These are phyloP conservation scores for Alloscopus bannaensis DNA, from an alignment of 2,888 invertebrate species.

Conservation along the genomic window DNA sequence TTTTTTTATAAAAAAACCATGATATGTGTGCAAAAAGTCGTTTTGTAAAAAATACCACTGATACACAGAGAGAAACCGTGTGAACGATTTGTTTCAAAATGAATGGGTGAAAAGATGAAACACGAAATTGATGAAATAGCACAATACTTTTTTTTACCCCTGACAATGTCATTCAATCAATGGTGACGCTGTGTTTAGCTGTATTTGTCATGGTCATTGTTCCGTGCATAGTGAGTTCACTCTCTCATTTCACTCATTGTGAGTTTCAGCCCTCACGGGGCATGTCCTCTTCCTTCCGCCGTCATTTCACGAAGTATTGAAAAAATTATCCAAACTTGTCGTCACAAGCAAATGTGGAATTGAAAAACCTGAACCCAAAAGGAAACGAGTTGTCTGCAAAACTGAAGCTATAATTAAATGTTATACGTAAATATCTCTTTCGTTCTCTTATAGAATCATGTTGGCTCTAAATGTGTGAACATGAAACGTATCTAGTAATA, in stretches of 20 bases:
- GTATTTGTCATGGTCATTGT: constrained; percentile 30
- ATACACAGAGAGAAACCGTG: constrained; percentile 28
- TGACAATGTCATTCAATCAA: constrained; percentile 1
- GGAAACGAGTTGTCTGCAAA: no score
- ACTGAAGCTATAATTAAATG: no score
- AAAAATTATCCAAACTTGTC: no score
- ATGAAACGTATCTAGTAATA: no score
- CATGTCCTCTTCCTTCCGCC: constrained; percentile 1
- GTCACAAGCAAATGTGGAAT: no score
- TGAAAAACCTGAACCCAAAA: no score
- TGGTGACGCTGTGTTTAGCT: not conserved
- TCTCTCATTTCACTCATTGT: not conserved
- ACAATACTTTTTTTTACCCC: constrained; percentile 5
- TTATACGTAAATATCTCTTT: no score
- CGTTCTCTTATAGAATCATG: no score
- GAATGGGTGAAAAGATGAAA: not conserved
- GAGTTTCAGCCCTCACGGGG: not conserved
- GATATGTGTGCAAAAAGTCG: no score
- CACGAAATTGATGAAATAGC: not conserved
- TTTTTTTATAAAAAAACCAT: constrained; percentile 3
- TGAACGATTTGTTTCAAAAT: no score
- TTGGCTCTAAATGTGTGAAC: no score
- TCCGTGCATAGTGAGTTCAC: not conserved
- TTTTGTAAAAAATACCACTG: no score
- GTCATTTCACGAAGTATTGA: not conserved